Conservation (phyloP, 2,888 invertebrate genomes). For the Orchesella flavescens region DNA sequence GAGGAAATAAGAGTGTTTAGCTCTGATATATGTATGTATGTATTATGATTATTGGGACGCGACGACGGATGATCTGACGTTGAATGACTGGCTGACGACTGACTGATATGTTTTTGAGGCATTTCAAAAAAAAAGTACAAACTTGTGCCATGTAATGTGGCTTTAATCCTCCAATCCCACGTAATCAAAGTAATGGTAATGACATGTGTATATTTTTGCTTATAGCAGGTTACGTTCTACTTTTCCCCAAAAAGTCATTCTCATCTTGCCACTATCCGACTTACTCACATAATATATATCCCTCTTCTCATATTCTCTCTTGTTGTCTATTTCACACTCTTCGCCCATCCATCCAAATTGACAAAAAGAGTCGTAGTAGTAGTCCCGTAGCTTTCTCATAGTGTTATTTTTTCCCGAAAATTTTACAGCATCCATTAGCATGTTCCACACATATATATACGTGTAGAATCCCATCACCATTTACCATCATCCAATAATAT, state of each 20-base stretch:
- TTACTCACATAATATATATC: background rate
- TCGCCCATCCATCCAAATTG: slow-evolving; percentile 59
- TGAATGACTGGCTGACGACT: slow-evolving; percentile 61
- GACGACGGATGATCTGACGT: slow-evolving; percentile 60
- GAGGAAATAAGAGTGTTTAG: background rate
- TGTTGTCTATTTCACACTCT: slow-evolving; percentile 20
- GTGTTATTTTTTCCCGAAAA: background rate
- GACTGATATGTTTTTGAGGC: slow-evolving; percentile 51
- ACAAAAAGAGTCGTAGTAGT: slow-evolving; percentile 30
- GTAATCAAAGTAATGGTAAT: slow-evolving; percentile 27
- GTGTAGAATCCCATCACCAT: background rate
- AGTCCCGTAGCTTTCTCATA: background rate
- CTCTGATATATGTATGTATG: background rate
- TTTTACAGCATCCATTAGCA: slow-evolving; percentile 29
- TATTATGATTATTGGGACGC: slow-evolving; percentile 51
- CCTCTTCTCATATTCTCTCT: background rate
- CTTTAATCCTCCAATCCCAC: slow-evolving; percentile 55
- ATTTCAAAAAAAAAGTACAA: background rate
- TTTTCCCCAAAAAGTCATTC: slow-evolving; percentile 26
- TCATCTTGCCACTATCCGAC: no score
- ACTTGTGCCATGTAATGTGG: slow-evolving; percentile 48
- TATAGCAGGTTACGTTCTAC: slow-evolving; percentile 34
- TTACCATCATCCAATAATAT: slow-evolving; percentile 42
- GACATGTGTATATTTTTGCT: slow-evolving; percentile 54
- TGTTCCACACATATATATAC: background rate